Evolutionary conservation across 1,140 invertebrate genomes (phyloP).

Genomic region (Musca domestica): DNA sequence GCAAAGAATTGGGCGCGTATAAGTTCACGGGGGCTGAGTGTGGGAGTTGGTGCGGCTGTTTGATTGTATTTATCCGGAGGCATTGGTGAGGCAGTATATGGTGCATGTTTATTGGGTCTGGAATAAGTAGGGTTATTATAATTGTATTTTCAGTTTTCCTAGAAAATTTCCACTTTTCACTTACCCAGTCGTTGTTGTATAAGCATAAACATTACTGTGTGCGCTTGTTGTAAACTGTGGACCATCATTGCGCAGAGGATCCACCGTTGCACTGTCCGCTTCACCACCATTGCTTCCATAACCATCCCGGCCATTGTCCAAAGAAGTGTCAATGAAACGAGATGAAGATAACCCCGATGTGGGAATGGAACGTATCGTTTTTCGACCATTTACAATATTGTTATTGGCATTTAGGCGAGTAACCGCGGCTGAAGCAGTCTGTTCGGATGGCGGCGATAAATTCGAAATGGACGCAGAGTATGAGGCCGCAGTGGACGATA

Average conservation of each 20-base stretch:
- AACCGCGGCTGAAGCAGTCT: slow-evolving; percentile 7
- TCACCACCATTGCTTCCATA: slow-evolving; percentile 15
- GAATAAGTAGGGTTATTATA: neutral
- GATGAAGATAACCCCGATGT: neutral
- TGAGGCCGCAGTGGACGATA: slow-evolving; percentile 16
- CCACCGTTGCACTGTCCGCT: slow-evolving; percentile 12
- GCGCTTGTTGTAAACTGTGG: slow-evolving; percentile 19
- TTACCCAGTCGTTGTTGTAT: slow-evolving; percentile 27
- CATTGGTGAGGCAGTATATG: slow-evolving; percentile 21
- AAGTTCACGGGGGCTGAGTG: slow-evolving; percentile 56
- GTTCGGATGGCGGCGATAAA: slow-evolving; percentile 2
- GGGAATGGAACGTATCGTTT: slow-evolving; percentile 11
- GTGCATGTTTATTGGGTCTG: slow-evolving; percentile 9
- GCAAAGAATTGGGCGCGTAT: slow-evolving; percentile 78
- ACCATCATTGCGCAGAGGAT: slow-evolving; percentile 18
- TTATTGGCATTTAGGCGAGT: slow-evolving; percentile 22
- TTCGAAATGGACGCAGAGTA: neutral
- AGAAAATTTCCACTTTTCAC: neutral
- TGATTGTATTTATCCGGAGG: slow-evolving; percentile 31
- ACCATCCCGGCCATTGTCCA: slow-evolving; percentile 14
- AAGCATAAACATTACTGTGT: slow-evolving; percentile 17
- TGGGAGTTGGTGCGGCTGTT: slow-evolving; percentile 29
- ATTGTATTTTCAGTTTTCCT: no score
- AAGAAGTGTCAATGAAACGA: slow-evolving; percentile 12
- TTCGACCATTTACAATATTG: slow-evolving; percentile 20